phyloP scores from a whole-genome alignment of 2,113 vertebrate genomes.

The Pterocles orientalis region DNA sequence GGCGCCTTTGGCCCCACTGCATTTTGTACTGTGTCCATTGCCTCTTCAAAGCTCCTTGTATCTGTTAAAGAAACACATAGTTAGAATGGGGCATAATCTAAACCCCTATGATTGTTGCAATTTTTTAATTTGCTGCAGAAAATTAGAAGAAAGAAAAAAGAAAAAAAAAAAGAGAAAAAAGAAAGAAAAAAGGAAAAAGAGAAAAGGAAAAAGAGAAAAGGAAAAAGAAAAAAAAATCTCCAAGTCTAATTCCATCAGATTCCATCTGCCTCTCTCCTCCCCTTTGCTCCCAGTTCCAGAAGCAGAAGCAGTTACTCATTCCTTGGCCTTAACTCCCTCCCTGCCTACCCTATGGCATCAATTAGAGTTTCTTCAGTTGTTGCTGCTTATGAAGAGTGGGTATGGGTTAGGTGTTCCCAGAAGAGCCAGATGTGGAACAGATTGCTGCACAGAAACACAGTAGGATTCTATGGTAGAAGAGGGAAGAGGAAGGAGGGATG shows the following conservation, averaged over 20 bases:
- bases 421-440: background rate
- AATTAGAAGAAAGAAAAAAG: background rate
- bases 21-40: constrained; percentile 91
- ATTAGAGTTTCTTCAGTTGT: background rate
- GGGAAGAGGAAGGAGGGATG: background rate
- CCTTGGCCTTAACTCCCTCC: background rate
- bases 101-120: background rate
- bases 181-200: too few relatives aligned
- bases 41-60: constrained; percentile 89
- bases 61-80: constrained; percentile 69
- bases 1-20: constrained; percentile 87
- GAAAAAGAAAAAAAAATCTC: background rate
- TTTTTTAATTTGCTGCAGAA: background rate
- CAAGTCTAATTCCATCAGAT: background rate
- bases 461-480: background rate
- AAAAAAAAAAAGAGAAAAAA: too few relatives aligned
- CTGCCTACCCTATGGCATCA: background rate
- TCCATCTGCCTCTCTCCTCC: background rate
- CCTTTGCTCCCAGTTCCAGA: background rate
- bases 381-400: background rate
- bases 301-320: background rate
- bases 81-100: rapidly evolving
- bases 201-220: too few relatives aligned
- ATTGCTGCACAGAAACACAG: background rate
- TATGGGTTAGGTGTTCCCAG: background rate